Conservation (phyloP, 2,888 invertebrate species). For the Pegoplata infirma region DNA sequence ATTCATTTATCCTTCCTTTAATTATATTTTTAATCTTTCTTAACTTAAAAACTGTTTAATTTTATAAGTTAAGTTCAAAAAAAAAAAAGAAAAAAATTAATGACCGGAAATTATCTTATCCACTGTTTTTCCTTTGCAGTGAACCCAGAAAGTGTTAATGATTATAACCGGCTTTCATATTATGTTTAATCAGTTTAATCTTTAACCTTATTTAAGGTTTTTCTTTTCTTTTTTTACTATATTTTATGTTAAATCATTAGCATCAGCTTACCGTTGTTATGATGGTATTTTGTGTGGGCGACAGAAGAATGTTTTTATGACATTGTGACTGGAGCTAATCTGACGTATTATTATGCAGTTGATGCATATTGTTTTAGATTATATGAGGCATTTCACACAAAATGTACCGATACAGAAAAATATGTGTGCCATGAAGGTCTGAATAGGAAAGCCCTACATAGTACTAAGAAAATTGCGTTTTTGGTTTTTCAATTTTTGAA, state of each 20-base stretch:
- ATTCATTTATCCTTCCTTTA: not conserved
- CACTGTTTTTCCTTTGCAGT: not conserved
- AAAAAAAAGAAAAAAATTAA: too few relatives aligned
- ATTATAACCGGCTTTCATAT: not conserved
- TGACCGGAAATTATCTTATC: conserved; percentile 51
- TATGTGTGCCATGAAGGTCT: too few relatives aligned
- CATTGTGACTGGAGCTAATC: not conserved
- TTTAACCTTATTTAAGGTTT: conserved; percentile 4
- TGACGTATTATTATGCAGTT: not conserved
- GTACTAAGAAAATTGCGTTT: too few relatives aligned
- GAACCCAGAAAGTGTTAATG: conserved; percentile 12
- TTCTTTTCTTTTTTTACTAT: not conserved
- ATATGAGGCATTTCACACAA: too few relatives aligned
- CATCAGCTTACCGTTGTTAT: not conserved
- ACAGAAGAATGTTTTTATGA: not conserved
- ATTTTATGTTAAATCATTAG: conserved; percentile 9
- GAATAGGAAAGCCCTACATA: too few relatives aligned
- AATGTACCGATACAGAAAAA: too few relatives aligned
- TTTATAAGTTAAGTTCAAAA: not conserved
- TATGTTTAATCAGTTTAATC: not conserved
- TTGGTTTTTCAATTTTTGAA: too few relatives aligned
- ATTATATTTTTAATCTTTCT: not conserved
- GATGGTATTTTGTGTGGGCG: not conserved
- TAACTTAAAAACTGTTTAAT: not conserved
- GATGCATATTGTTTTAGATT: not conserved